phyloP scores from a whole-genome alignment of 1,140 invertebrate genomes.

The Ladona fulva region DNA sequence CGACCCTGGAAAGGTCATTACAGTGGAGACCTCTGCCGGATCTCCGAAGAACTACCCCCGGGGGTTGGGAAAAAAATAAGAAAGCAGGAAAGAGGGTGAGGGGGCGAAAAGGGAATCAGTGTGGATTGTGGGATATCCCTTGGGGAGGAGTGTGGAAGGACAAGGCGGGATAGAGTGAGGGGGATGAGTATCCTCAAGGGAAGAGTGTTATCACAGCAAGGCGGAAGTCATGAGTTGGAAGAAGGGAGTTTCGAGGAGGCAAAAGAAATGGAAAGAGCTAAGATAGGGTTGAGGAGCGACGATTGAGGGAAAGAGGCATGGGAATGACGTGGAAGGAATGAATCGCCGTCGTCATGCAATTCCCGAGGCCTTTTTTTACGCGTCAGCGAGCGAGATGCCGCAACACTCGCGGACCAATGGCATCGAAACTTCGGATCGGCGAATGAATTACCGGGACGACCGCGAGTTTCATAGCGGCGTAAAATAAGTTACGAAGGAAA shows the following conservation, averaged over 20 bases:
- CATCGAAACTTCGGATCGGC: no score
- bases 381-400: no score
- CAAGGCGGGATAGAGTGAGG: background rate
- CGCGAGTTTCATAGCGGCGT: no score
- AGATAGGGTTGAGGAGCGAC: background rate
- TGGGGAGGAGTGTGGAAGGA: background rate
- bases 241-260: background rate
- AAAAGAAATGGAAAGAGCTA: background rate
- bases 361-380: no score
- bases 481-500: no score
- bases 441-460: no score
- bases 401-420: no score
- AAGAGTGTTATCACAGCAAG: background rate
- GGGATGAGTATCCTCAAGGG: background rate
- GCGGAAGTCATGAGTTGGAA: background rate
- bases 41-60: background rate
- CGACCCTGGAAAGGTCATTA: slow-evolving; percentile 1
- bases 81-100: background rate
- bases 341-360: no score
- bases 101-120: background rate
- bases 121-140: slow-evolving; percentile 3
- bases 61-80: background rate
- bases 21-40: background rate
- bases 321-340: background rate
- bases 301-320: background rate